Conservation (phyloP, 2,888 invertebrate genomes). For the Hyppa rectilinea region DNA sequence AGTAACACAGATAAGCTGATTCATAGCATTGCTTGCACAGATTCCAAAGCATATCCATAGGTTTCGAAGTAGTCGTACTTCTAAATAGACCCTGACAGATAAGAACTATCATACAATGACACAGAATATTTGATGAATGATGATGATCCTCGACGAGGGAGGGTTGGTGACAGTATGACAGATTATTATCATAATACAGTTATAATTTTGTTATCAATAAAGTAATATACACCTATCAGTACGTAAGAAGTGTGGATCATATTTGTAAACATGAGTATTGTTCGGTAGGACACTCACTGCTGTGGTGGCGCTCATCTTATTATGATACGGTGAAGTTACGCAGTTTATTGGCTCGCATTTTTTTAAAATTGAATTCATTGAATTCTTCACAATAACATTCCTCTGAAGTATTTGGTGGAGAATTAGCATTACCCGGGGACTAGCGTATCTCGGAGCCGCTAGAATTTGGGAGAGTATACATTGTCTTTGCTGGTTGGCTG, state of each 20-base stretch:
- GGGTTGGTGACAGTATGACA: neutral
- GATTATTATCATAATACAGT: slow-evolving; percentile 11
- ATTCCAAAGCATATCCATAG: too few relatives aligned
- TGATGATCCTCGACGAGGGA: neutral
- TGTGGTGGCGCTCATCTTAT: slow-evolving; percentile 30
- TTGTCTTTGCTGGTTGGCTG: neutral
- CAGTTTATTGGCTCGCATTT: slow-evolving; percentile 21
- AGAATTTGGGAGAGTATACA: neutral
- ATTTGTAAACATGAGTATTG: slow-evolving; percentile 52
- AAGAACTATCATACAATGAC: neutral
- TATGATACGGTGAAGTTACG: slow-evolving; percentile 25
- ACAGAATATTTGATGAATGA: neutral
- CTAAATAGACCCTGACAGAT: neutral
- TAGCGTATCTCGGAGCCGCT: neutral
- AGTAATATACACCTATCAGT: slow-evolving; percentile 11
- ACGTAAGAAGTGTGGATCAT: slow-evolving; percentile 1
- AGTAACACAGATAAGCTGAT: neutral
- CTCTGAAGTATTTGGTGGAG: slow-evolving; percentile 4
- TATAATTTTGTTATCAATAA: slow-evolving; percentile 14
- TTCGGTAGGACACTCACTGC: slow-evolving; percentile 19
- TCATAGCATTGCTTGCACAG: neutral
- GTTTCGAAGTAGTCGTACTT: neutral
- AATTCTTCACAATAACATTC: slow-evolving; percentile 26
- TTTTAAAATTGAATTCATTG: too few relatives aligned
- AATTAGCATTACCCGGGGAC: neutral